These are phyloP conservation scores for Eupeodes luniger DNA, from an alignment of 2,888 invertebrate species.

Conservation along the genomic window DNA sequence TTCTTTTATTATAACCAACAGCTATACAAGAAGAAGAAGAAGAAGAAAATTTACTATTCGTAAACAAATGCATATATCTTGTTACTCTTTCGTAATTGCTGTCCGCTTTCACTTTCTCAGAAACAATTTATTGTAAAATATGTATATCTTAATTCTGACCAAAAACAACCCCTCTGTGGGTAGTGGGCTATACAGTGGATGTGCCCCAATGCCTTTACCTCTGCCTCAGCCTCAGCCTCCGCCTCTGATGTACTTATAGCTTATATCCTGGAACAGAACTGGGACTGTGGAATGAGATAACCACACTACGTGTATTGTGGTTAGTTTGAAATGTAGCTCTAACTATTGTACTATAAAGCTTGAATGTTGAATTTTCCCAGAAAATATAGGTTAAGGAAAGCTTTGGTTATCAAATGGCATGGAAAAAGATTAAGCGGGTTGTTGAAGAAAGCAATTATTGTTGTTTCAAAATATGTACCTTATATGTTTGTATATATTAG, in stretches of 20 bases:
- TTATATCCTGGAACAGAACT: too few relatives aligned
- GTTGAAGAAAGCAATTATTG: conserved; percentile 25
- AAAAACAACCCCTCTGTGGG: background rate
- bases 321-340: background rate
- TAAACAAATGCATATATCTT: background rate
- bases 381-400: conserved; percentile 19
- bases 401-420: conserved; percentile 34
- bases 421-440: conserved; percentile 34
- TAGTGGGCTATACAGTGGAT: too few relatives aligned
- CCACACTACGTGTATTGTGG: conserved; percentile 24
- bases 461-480: conserved; percentile 2
- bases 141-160: background rate
- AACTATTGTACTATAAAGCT: too few relatives aligned
- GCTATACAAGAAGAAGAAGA: background rate
- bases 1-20: background rate
- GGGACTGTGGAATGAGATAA: background rate
- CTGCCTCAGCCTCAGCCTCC: too few relatives aligned
- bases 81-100: background rate
- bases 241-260: background rate
- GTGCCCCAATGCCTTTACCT: too few relatives aligned
- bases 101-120: conserved; percentile 14
- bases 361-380: conserved; percentile 1
- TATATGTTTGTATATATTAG: background rate
- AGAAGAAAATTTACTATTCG: background rate
- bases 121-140: conserved; percentile 30